Evolutionary conservation across 2,797 vertebrate species (phyloP), one percentile per base, ranked within the genome.

Genomic region (Malurus leucopterus): DNA sequence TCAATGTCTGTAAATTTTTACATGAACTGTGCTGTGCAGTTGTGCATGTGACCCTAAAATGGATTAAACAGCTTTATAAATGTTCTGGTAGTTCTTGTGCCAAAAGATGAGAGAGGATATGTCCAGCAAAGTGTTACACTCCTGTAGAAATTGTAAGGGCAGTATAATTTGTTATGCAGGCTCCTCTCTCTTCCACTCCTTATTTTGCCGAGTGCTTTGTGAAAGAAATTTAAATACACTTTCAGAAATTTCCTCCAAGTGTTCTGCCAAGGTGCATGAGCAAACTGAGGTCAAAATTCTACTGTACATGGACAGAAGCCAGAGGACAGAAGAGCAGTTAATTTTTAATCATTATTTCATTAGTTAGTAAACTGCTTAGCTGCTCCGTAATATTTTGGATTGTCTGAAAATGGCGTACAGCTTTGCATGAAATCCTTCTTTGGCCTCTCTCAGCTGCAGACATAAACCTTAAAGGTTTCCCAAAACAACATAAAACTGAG

Each of bases 281-380:
- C 68, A 89, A 91, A 91, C 30, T 81, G 61, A 86, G 73, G 76
- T 87, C 90, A 93, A 70, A 89, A 71, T 88, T 75, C 86, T 91
- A 90, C 76, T 91, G 76, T 89, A 73, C 43, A 17, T 89, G 91
- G 83, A 90, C 21, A 81, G 67, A 86, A 91, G 74, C 92, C 92
- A 95, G 55, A 83, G n/a, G 40, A 84, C 32, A 91, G 78, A 85
- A 77, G 34, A 93, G 30, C 67, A 91, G 69, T 93, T 92, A 9
- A 80, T 73, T 93, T 95, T 91, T 85, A 92, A 78, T 93, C 46
- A 27, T 82, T 90, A 90, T 91, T 93, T 91, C 88, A 93, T 91
- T 87, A 91, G 86, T 90, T 58, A 74, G 40, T 84, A 75, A 94
- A 88, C 54, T 62, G 62, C 44, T 86, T 91, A 88, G 68, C 69